A percentile compares a stretch with the other conserved stretches of the same genome.
These are phyloP conservation scores for Phoenicopterus ruber DNA, from an alignment of 2,113 vertebrate genomes.

Conservation along the genomic window DNA sequence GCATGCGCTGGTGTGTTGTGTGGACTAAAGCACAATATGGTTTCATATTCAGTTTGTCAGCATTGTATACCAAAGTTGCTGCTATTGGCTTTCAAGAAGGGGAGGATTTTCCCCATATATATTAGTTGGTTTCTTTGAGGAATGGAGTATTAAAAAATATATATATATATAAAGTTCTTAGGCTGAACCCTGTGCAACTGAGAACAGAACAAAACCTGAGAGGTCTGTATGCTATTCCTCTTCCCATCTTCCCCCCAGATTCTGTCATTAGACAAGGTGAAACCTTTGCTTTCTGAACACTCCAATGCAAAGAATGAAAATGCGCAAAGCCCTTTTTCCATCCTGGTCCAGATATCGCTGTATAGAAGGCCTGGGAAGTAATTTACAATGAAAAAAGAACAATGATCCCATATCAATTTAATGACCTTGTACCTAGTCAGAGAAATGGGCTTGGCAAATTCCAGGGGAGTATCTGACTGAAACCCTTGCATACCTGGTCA, in stretches of 20 bases:
- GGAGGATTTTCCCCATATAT: neutral
- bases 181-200: neutral
- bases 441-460: neutral
- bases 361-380: neutral
- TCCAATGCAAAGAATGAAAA: neutral
- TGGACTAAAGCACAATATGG: neutral
- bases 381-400: neutral
- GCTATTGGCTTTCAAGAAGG: neutral
- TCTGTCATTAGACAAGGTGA: neutral
- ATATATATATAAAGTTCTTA: no score
- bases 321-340: neutral
- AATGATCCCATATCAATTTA: neutral
- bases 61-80: neutral
- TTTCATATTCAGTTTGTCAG: neutral
- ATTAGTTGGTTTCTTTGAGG: neutral
- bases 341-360: neutral
- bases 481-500: neutral
- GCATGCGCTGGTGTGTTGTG: neutral
- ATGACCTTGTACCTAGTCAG: neutral
- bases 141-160: neutral
- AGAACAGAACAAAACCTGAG: neutral
- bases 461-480: neutral
- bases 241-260: neutral
- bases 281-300: neutral
- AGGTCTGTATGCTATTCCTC: neutral